Base-by-base conservation (phyloP, 2,113 vertebrate genomes). In the Tapirus terrestris region DNA sequence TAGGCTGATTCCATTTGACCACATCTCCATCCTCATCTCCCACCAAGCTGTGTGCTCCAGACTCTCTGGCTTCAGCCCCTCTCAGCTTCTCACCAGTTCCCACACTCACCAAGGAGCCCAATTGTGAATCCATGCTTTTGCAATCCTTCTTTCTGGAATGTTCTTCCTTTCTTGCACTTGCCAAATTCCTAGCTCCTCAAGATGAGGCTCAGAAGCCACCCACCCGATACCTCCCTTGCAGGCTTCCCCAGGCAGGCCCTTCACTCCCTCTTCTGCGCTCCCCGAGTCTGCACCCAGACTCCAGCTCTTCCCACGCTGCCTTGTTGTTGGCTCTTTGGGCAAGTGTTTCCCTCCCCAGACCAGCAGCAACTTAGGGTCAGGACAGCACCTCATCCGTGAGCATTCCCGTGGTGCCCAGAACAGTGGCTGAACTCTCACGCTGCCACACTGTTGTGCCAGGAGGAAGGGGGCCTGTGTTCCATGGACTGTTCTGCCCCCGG, bases 381-480 rank as follows among this genome's bases (percentile, higher is more conserved):
- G 31, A 12, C 0, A 8, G 45, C 5, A 0, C 77, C 9, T 12
- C n/a, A n/a, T 9, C 56, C 1, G 2, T 2, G 10, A 11, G 14
- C 43, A 1, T 63, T 4, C 31, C 70, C 70, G 67, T 0, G 29
- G 43, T 39, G n/a, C 31, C 14, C 25, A 8, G 33, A 60, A 12
- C 6, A 31, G 43, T 17, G 39, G 48, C 68, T 1, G 7, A 23
- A 39, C 33, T n/a, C 51, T 67, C 53, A n/a, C 56, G 8, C 21
- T 8, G 63, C 75, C 21, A 36, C 2, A 1, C 3, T 14, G 16
- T n/a, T 2, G 8, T 4, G 1, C 12, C 53, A 27, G 56, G 68
- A 76, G 20, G 29, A 68, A 67, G 48, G 65, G 9, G 61, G 33
- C 36, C 65, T 48, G 17, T 76, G 53, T 33, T 23, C 63, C 39